Percentiles rank a stretch among this genome's conserved stretches.
Conservation (phyloP, 2,888 invertebrate species). For the Lissocephala sabroskyi region DNA sequence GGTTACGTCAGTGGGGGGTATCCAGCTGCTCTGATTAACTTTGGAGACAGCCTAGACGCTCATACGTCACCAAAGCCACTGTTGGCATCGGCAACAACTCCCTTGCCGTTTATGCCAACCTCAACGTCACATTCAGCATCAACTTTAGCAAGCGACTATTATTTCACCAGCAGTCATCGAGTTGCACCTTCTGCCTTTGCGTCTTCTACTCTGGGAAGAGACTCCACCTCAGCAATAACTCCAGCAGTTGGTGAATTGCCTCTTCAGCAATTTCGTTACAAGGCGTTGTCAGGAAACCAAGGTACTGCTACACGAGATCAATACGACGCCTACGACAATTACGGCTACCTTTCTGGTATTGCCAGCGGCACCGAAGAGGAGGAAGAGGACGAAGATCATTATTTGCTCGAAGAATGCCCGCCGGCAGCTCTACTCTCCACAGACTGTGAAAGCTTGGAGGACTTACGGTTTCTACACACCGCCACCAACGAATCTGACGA, state of each 20-base stretch:
- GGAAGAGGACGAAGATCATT: conserved; percentile 31
- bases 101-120: too few relatives aligned
- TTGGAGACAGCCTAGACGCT: conserved; percentile 43
- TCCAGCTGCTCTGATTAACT: conserved; percentile 56
- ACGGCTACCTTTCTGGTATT: conserved; percentile 54
- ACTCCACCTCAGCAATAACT: too few relatives aligned
- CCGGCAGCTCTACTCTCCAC: conserved; percentile 48
- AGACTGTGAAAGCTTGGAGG: conserved; percentile 53
- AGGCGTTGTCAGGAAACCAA: too few relatives aligned
- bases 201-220: too few relatives aligned
- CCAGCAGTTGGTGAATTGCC: too few relatives aligned
- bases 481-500: conserved; percentile 27
- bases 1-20: conserved; percentile 48
- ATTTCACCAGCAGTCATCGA: conserved; percentile 32
- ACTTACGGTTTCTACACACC: conserved; percentile 43
- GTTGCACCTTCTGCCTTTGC: conserved; percentile 8
- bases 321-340: conserved; percentile 54
- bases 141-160: conserved; percentile 51
- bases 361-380: conserved; percentile 53
- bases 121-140: too few relatives aligned
- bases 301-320: conserved; percentile 7
- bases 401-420: conserved; percentile 47
- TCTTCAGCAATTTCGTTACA: conserved; percentile 49
- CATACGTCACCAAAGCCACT: conserved; percentile 55
- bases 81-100: conserved; percentile 50